phyloP scores from a whole-genome alignment of 37 sponge, comb jelly and placozoan genomes.

The Crambe crambe region DNA sequence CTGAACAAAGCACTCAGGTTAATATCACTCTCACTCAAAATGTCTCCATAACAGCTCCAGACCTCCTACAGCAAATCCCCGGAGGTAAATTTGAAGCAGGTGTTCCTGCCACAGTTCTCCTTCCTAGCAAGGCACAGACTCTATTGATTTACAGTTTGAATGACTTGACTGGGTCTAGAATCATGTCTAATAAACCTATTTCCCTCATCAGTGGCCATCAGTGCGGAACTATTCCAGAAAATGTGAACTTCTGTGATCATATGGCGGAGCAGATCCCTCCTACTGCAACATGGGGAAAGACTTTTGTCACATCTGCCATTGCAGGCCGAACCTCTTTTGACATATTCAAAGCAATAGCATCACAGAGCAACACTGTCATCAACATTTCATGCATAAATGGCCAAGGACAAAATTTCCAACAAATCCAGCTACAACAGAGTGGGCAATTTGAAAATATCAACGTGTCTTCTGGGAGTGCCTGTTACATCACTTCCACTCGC shows the following conservation, averaged over 20 bases:
- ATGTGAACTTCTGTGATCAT: conserved; percentile 26
- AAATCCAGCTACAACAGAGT: too few relatives aligned
- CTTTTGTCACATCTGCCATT: conserved; percentile 28
- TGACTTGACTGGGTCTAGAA: conserved; percentile 35
- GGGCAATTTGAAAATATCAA: conserved; percentile 5
- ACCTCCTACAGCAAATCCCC: not conserved
- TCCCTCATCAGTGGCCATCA: conserved; percentile 42
- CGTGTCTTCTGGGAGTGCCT: not conserved
- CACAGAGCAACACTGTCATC: conserved; percentile 23
- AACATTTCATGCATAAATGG: not conserved
- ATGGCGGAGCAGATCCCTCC: conserved; percentile 47
- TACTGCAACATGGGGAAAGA: conserved; percentile 47
- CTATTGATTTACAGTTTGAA: conserved; percentile 25
- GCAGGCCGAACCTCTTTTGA: conserved; percentile 1
- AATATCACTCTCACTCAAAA: conserved; percentile 30
- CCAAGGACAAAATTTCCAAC: not conserved
- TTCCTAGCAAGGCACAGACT: conserved; percentile 10
- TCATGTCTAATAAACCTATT: too few relatives aligned
- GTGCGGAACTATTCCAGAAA: conserved; percentile 32
- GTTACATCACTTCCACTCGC: conserved; percentile 12
- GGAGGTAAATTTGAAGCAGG: not conserved
- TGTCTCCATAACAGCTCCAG: not conserved
- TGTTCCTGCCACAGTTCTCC: not conserved
- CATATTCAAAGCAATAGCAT: conserved; percentile 24
- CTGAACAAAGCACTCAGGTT: conserved; percentile 5